Percentiles rank a stretch among this genome's conserved stretches.
Conservation (phyloP, 2,888 invertebrate species). For the Pseudanteris insignis region DNA sequence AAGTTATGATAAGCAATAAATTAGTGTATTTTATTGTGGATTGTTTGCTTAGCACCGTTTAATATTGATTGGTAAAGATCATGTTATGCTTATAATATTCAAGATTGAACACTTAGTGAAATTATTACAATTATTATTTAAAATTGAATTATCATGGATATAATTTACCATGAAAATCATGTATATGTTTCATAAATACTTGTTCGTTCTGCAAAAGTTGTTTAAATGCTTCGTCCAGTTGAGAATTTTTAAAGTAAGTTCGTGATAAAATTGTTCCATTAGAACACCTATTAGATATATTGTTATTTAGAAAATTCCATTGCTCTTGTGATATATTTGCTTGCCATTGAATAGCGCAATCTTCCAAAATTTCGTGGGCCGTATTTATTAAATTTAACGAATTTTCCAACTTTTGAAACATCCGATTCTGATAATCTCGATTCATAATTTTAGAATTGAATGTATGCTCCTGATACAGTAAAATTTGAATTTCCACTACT, state of each 20-base stretch:
- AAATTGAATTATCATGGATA: too few species aligned
- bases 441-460: too few species aligned
- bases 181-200: conserved; percentile 52
- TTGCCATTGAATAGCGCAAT: conserved; percentile 56
- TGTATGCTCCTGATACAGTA: too few species aligned
- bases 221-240: conserved; percentile 54
- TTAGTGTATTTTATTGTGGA: too few species aligned
- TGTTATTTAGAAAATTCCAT: conserved; percentile 53
- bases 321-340: conserved; percentile 54
- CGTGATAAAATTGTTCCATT: conserved; percentile 53
- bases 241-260: conserved; percentile 56
- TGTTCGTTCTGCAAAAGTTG: conserved; percentile 50
- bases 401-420: conserved; percentile 51
- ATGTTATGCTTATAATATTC: too few species aligned
- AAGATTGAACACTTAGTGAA: too few species aligned
- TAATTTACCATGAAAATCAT: conserved; percentile 52
- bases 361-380: conserved; percentile 53
- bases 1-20: too few species aligned
- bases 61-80: too few species aligned
- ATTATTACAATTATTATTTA: too few species aligned
- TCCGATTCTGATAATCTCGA: not conserved
- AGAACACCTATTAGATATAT: conserved; percentile 44
- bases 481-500: too few species aligned
- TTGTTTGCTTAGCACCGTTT: too few species aligned
- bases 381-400: conserved; percentile 49